These are phyloP conservation scores for Ochropleura leucogaster DNA, from an alignment of 2,888 invertebrate species.

Conservation along the genomic window DNA sequence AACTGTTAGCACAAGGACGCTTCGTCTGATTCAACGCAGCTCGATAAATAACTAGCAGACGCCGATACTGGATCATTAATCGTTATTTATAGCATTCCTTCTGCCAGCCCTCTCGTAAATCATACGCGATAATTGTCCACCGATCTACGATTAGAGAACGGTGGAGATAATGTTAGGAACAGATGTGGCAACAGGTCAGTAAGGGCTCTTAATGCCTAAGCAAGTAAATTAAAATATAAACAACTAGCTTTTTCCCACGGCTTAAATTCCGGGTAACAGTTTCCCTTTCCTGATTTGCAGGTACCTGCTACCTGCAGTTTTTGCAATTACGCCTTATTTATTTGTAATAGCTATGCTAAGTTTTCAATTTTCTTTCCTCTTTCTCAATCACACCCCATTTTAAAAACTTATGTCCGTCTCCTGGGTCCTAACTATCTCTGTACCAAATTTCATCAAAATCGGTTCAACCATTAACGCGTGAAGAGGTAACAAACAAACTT, in stretches of 20 bases:
- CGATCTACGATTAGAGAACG: conserved; percentile 62
- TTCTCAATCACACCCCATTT: too few species aligned
- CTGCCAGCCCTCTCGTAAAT: conserved; percentile 67
- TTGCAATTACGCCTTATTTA: too few species aligned
- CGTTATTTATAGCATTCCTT: conserved; percentile 74
- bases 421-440: too few species aligned
- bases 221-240: background rate
- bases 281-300: too few species aligned
- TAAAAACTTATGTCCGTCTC: too few species aligned
- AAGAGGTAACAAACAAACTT: too few species aligned
- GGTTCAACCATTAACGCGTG: too few species aligned
- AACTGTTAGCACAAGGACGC: conserved; percentile 60
- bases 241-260: background rate
- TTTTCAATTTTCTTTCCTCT: too few species aligned
- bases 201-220: background rate
- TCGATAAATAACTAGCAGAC: conserved; percentile 66
- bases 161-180: conserved; percentile 34
- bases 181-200: conserved; percentile 23
- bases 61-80: conserved; percentile 71
- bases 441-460: too few species aligned
- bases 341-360: too few species aligned
- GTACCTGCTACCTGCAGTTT: too few species aligned
- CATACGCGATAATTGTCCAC: conserved; percentile 73
- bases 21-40: conserved; percentile 44
- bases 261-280: too few species aligned